phyloP scores from a whole-genome alignment of 2,888 invertebrate genomes.

The Nemotelus nigrinus region DNA sequence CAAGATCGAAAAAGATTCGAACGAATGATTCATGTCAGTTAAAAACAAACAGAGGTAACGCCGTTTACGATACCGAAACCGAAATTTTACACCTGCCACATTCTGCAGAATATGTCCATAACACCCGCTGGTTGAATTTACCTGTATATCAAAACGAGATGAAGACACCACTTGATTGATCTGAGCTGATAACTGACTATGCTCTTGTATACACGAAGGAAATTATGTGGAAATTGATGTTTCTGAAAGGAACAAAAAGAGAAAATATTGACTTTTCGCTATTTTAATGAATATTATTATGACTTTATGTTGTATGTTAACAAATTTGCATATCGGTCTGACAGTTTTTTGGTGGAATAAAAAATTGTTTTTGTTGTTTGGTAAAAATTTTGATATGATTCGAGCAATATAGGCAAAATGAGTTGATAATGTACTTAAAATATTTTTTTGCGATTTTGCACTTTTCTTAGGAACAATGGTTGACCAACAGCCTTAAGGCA shows the following conservation, averaged over 20 bases:
- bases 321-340: too few species aligned
- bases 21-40: conserved; percentile 24
- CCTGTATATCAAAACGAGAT: background rate
- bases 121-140: conserved; percentile 32
- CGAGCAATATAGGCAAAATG: too few species aligned
- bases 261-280: background rate
- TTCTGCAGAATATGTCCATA: conserved; percentile 30
- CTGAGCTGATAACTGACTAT: background rate
- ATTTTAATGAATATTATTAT: too few species aligned
- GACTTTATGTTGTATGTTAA: too few species aligned
- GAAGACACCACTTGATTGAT: conserved; percentile 17
- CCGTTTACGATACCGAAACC: conserved; percentile 7
- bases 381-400: too few species aligned
- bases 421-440: too few species aligned
- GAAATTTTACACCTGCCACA: conserved; percentile 33
- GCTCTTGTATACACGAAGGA: background rate
- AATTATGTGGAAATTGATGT: background rate
- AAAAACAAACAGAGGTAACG: conserved; percentile 31
- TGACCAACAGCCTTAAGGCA: too few species aligned
- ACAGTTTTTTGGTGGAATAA: too few species aligned
- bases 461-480: too few species aligned
- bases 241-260: background rate
- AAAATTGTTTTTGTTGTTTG: too few species aligned
- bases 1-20: background rate
- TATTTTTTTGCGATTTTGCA: too few species aligned